Percentiles rank a stretch among this genome's conserved stretches.
phyloP scores from a whole-genome alignment of 1,140 invertebrate species.

The Cyrtorhinus lividipennis region DNA sequence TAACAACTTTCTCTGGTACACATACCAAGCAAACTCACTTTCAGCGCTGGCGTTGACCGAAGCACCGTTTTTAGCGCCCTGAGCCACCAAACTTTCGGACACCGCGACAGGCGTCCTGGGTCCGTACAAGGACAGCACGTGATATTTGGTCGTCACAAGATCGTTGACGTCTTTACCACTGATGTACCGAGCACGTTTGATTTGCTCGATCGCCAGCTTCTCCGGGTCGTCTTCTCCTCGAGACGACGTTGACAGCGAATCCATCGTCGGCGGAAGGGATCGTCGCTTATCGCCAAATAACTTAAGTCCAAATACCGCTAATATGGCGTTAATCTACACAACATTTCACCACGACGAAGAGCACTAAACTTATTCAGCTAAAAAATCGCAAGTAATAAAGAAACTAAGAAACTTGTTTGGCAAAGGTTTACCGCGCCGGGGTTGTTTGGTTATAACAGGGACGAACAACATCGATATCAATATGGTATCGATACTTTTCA shows the following conservation, averaged over 20 bases:
- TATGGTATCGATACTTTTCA: no score
- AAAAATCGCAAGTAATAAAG: no score
- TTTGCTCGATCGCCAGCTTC: neutral
- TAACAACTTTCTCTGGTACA: conserved; percentile 66
- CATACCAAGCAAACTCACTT: conserved; percentile 70
- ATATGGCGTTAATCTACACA: no score
- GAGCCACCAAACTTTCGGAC: conserved; percentile 54
- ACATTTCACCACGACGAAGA: no score
- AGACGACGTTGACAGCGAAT: neutral
- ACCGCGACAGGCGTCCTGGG: conserved; percentile 67
- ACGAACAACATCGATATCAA: no score
- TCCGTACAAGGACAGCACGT: conserved; percentile 59
- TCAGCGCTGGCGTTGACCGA: conserved; percentile 46
- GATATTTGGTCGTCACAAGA: conserved; percentile 27
- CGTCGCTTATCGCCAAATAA: no score
- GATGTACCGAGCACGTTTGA: neutral
- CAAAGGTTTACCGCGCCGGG: no score
- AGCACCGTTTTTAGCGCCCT: conserved; percentile 39
- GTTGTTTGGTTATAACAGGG: no score
- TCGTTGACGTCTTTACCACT: neutral
- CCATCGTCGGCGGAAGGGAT: neutral
- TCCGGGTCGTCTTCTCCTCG: neutral
- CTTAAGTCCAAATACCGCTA: no score
- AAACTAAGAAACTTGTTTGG: no score
- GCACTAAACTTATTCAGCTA: no score